Conservation (phyloP, 2,113 vertebrate genomes). For the Ctenodactylus gundi region DNA sequence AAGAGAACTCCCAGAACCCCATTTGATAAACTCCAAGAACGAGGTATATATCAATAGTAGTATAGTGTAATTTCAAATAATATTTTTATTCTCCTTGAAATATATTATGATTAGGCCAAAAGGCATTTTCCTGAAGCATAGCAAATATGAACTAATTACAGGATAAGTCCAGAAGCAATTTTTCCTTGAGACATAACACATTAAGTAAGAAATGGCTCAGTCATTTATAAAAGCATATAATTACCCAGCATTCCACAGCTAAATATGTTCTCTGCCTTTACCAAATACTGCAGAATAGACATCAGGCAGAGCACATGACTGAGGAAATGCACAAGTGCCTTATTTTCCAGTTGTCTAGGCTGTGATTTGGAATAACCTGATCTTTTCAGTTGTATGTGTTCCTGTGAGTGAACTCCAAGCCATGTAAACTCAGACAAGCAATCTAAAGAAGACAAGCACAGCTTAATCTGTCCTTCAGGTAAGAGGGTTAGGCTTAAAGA, state of each 20-base stretch:
- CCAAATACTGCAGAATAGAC: neutral
- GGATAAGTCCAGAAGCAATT: neutral
- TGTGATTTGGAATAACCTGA: neutral
- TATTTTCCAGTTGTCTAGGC: neutral
- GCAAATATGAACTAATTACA: constrained; percentile 32
- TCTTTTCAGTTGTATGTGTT: neutral
- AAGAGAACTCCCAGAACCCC: neutral
- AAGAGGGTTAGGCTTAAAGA: neutral
- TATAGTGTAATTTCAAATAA: constrained; percentile 38
- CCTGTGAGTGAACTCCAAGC: neutral
- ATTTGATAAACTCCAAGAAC: neutral
- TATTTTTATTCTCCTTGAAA: constrained; percentile 22
- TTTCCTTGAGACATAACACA: neutral
- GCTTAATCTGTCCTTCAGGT: neutral
- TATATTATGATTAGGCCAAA: neutral
- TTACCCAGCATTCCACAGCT: constrained; percentile 38
- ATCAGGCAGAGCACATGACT: neutral
- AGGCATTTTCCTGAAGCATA: constrained; percentile 23
- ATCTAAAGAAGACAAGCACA: neutral
- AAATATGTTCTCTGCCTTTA: constrained; percentile 21
- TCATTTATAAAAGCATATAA: neutral
- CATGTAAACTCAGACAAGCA: neutral
- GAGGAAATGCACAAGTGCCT: neutral
- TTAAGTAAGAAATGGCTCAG: neutral
- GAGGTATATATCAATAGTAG: neutral